A percentile compares a stretch with the other conserved stretches of the same genome.
Conservation (phyloP, 2,888 invertebrate genomes). For the Caradrina clavipalpis region DNA sequence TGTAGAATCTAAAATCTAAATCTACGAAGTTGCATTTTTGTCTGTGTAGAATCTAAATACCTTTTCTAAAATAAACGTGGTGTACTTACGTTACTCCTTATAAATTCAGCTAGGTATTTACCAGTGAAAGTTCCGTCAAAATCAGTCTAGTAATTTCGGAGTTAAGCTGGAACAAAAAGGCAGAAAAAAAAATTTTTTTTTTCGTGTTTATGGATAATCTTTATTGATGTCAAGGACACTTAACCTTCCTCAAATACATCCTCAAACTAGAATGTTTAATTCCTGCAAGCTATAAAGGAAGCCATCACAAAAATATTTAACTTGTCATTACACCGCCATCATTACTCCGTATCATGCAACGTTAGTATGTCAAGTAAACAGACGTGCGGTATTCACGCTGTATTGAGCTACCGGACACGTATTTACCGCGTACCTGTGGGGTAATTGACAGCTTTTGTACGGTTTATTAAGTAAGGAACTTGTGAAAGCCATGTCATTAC, state of each 20-base stretch:
- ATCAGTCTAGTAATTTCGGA: too few relatives aligned
- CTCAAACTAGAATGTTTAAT: neutral
- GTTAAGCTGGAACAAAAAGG: too few relatives aligned
- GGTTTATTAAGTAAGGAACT: conserved; percentile 43
- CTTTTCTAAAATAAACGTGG: too few relatives aligned
- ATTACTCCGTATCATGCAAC: conserved; percentile 53
- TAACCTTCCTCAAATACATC: neutral
- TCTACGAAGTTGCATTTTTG: too few relatives aligned
- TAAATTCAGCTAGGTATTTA: too few relatives aligned
- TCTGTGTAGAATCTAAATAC: too few relatives aligned
- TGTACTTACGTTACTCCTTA: too few relatives aligned
- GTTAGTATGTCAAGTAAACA: conserved; percentile 49
- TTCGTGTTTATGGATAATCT: too few relatives aligned
- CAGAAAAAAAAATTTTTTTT: too few relatives aligned
- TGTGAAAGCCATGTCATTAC: conserved; percentile 52
- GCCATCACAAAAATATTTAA: conserved; percentile 42
- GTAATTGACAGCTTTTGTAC: conserved; percentile 38
- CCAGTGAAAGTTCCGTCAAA: too few relatives aligned
- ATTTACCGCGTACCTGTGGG: conserved; percentile 49
- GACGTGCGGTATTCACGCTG: conserved; percentile 27
- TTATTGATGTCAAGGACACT: conserved; percentile 34
- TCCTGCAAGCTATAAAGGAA: conserved; percentile 9
- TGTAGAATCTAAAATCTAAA: too few relatives aligned
- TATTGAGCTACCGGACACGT: conserved; percentile 40
- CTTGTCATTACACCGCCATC: conserved; percentile 28